Evolutionary conservation across 1,140 invertebrate genomes (phyloP).

Genomic region (Penaeus indicus): DNA sequence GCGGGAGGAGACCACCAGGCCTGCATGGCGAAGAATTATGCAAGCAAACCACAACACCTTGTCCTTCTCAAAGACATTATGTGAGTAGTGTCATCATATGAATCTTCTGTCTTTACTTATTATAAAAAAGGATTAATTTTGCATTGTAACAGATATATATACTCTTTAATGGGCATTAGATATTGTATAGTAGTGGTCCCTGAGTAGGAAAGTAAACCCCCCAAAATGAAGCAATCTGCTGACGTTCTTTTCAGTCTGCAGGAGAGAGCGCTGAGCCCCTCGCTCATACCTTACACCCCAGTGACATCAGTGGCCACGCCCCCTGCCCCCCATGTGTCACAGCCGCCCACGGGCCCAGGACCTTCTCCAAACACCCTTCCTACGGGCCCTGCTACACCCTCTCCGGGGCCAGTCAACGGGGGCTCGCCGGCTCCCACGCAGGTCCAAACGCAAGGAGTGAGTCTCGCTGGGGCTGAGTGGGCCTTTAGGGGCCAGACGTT

Average conservation of each 20-base stretch:
- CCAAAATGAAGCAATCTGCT: not conserved
- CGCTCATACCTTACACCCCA: constrained; percentile 38
- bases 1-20: constrained; percentile 57
- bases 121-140: too few relatives aligned
- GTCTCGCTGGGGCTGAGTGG: too few relatives aligned
- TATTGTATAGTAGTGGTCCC: too few relatives aligned
- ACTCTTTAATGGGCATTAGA: too few relatives aligned
- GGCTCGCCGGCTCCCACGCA: constrained; percentile 43
- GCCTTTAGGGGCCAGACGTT: too few relatives aligned
- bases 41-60: constrained; percentile 55
- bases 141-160: too few relatives aligned
- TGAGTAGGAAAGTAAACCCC: too few relatives aligned
- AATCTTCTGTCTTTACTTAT: too few relatives aligned
- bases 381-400: constrained; percentile 35
- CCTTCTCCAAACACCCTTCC: constrained; percentile 28
- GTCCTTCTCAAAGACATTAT: constrained; percentile 49
- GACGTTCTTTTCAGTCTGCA: constrained; percentile 35
- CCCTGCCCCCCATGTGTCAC: constrained; percentile 7
- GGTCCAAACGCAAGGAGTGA: too few relatives aligned
- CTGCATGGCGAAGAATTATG: constrained; percentile 44
- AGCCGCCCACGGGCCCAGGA: constrained; percentile 31
- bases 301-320: constrained; percentile 36
- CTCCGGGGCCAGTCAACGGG: constrained; percentile 33
- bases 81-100: not conserved
- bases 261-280: constrained; percentile 49